Percentiles rank a stretch among this genome's conserved stretches.
These are phyloP conservation scores for Delichon dasypus DNA, from an alignment of 2,797 vertebrate genomes.

Conservation along the genomic window DNA sequence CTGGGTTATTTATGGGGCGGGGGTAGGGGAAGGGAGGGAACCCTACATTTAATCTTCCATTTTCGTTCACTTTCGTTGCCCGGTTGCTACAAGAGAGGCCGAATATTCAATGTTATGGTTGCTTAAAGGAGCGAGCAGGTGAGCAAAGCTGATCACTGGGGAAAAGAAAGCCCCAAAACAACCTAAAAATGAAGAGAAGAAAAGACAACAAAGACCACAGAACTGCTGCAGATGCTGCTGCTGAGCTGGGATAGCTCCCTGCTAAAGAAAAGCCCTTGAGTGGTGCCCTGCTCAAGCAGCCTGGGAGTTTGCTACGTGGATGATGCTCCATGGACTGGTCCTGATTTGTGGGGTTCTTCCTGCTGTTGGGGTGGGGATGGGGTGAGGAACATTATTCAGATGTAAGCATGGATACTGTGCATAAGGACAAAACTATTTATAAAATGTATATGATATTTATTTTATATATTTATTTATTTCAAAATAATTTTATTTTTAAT, in stretches of 20 bases:
- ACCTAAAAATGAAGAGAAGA: background rate
- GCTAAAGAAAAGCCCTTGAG: slow-evolving; percentile 68
- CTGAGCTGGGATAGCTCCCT: slow-evolving; percentile 47
- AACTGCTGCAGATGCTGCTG: slow-evolving; percentile 49
- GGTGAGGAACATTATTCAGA: slow-evolving; percentile 84
- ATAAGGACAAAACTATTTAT: slow-evolving; percentile 98
- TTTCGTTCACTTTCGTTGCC: slow-evolving; percentile 58
- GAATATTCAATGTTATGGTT: background rate
- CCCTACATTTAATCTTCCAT: slow-evolving; percentile 50
- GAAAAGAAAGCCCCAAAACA: background rate
- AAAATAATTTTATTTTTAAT: slow-evolving; percentile 99
- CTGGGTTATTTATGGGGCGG: slow-evolving; percentile 64
- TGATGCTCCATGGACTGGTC: slow-evolving; percentile 65
- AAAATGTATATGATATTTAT: slow-evolving; percentile 99
- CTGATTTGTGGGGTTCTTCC: slow-evolving; percentile 85
- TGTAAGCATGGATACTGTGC: slow-evolving; percentile 91
- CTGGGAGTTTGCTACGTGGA: slow-evolving; percentile 37
- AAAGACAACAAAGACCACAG: slow-evolving; percentile 28
- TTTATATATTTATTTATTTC: slow-evolving; percentile 99
- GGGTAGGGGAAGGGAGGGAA: slow-evolving; percentile 26
- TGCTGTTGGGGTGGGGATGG: slow-evolving; percentile 62
- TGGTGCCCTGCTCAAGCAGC: slow-evolving; percentile 61
- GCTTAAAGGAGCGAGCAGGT: slow-evolving; percentile 45
- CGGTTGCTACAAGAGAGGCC: slow-evolving; percentile 44
- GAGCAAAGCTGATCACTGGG: slow-evolving; percentile 5